Conservation (phyloP, 2,113 vertebrate species). For the Atlantisia rogersi region DNA sequence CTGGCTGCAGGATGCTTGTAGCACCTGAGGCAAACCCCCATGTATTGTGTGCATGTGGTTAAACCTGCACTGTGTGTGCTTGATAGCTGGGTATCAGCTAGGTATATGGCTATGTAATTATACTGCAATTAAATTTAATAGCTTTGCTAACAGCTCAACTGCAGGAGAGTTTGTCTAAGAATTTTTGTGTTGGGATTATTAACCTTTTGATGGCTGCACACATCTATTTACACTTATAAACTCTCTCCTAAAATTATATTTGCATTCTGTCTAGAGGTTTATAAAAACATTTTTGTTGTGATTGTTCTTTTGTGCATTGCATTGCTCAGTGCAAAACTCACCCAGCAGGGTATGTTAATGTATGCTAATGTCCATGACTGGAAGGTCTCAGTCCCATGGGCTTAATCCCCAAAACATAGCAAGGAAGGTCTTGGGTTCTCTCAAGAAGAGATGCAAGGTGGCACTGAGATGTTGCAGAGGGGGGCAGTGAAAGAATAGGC, state of each 20-base stretch:
- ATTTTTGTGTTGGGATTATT: constrained; percentile 47
- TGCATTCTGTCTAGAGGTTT: background rate
- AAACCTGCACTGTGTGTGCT: background rate
- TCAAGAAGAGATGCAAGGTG: background rate
- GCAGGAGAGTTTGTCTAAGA: constrained; percentile 46
- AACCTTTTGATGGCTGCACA: constrained; percentile 40
- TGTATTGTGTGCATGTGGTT: background rate
- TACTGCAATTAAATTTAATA: constrained; percentile 66
- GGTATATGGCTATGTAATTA: constrained; percentile 34
- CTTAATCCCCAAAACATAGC: background rate
- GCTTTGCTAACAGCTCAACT: constrained; percentile 58
- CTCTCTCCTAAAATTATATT: constrained; percentile 30
- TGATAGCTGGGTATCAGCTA: constrained; percentile 30
- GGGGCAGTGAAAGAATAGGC: background rate
- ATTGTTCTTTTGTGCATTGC: background rate
- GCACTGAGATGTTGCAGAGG: background rate
- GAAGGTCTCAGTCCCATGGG: background rate
- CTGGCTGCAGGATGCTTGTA: background rate
- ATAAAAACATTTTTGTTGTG: background rate
- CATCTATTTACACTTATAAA: background rate
- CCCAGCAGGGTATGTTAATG: background rate
- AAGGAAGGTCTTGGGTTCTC: background rate
- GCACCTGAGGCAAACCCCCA: constrained; percentile 29
- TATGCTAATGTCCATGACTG: background rate
- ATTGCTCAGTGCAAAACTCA: background rate